Percentiles rank a stretch among this genome's conserved stretches.
phyloP scores from a whole-genome alignment of 2,888 invertebrate genomes.

The Chrysolina oricalcia region DNA sequence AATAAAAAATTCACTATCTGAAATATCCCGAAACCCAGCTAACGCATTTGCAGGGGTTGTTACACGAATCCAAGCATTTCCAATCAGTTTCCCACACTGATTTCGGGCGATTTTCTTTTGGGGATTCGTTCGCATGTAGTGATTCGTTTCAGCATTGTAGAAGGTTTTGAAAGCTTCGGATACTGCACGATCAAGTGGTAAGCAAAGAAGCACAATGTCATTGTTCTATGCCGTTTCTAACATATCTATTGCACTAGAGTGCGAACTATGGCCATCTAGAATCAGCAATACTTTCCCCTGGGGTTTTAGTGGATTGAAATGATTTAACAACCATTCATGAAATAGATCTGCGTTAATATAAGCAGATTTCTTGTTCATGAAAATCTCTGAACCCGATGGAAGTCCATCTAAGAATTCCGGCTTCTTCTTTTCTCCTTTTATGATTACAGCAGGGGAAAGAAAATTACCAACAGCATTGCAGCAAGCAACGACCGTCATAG shows the following conservation, averaged over 20 bases:
- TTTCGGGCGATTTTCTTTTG: not conserved
- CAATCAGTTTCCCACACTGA: not conserved
- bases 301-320: slow-evolving; percentile 49
- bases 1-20: too few species aligned
- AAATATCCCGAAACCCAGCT: not conserved
- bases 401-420: slow-evolving; percentile 29
- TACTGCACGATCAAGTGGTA: slow-evolving; percentile 49
- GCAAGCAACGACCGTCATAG: too few species aligned
- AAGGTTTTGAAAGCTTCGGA: slow-evolving; percentile 20
- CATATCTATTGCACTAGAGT: slow-evolving; percentile 45
- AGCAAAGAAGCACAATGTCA: slow-evolving; percentile 28
- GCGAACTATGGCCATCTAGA: slow-evolving; percentile 50
- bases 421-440: slow-evolving; percentile 37
- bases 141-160: not conserved
- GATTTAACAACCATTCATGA: slow-evolving; percentile 58
- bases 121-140: not conserved
- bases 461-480: slow-evolving; percentile 30
- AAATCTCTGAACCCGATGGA: slow-evolving; percentile 32
- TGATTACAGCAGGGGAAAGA: slow-evolving; percentile 18
- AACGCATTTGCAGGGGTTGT: not conserved
- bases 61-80: not conserved
- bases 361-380: slow-evolving; percentile 36
- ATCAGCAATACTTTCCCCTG: slow-evolving; percentile 47
- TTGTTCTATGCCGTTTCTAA: slow-evolving; percentile 35
- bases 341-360: slow-evolving; percentile 36